phyloP scores from a whole-genome alignment of 2,113 vertebrate species.

The Talpa occidentalis region DNA sequence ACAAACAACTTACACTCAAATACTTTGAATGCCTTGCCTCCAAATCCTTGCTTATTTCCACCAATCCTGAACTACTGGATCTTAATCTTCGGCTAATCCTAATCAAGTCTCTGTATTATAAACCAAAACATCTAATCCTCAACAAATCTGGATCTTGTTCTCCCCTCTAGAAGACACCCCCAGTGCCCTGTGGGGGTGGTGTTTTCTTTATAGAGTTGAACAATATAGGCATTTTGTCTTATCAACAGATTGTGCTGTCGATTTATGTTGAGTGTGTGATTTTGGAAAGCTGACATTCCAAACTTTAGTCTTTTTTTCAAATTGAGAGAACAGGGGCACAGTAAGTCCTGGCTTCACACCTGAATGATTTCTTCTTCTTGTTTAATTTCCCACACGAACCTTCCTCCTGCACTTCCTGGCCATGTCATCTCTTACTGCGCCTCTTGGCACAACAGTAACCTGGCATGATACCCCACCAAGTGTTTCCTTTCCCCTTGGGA shows the following conservation, averaged over 20 bases:
- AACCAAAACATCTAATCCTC: background rate
- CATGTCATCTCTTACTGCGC: background rate
- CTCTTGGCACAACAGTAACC: background rate
- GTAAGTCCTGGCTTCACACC: background rate
- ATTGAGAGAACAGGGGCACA: background rate
- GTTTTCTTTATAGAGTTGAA: rapidly evolving
- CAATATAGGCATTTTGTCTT: background rate
- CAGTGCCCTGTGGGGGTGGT: rapidly evolving
- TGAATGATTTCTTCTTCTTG: background rate
- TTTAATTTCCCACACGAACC: background rate
- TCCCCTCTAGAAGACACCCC: rapidly evolving
- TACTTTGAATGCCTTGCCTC: background rate
- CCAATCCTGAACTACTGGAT: background rate
- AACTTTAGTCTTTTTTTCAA: background rate
- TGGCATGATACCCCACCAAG: background rate
- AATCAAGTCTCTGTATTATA: background rate
- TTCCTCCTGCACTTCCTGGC: background rate
- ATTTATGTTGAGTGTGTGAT: background rate
- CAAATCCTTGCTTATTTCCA: background rate
- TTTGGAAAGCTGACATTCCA: background rate
- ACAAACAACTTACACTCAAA: background rate
- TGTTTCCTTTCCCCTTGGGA: background rate
- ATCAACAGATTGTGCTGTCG: background rate
- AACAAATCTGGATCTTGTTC: background rate
- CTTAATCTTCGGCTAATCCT: background rate